A percentile compares a stretch with the other conserved stretches of the same genome.
Evolutionary conservation across 2,113 vertebrate species (phyloP).

Genomic region (Indicator maculatus): DNA sequence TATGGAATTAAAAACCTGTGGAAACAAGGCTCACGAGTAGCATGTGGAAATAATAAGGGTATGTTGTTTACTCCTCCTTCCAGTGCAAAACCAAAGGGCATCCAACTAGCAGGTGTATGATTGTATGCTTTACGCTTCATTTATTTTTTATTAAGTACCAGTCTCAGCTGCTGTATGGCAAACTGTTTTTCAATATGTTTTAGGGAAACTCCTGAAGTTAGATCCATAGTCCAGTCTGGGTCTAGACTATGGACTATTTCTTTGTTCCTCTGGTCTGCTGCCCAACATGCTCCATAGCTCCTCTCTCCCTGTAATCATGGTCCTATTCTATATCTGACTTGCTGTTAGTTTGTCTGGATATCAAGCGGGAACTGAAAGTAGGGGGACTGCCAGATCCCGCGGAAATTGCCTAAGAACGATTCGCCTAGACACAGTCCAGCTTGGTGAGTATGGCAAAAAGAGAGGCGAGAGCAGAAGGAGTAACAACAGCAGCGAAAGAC

Average conservation of each 20-base stretch:
- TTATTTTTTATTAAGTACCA: not conserved
- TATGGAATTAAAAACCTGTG: not conserved
- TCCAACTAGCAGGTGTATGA: not conserved
- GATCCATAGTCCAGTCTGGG: not conserved
- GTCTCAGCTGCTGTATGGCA: not conserved
- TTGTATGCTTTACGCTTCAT: not conserved
- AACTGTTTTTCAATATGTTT: not conserved
- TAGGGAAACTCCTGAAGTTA: not conserved
- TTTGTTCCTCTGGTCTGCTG: not conserved
- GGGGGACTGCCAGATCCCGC: rapidly evolving
- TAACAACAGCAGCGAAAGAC: rapidly evolving
- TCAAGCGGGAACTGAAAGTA: rapidly evolving
- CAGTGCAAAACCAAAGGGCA: not conserved
- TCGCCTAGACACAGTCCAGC: rapidly evolving
- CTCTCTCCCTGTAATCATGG: not conserved
- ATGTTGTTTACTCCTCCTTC: not conserved
- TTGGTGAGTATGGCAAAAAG: rapidly evolving
- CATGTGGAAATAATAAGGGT: not conserved
- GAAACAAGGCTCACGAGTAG: not conserved
- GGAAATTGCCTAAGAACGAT: rapidly evolving
- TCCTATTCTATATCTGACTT: not conserved
- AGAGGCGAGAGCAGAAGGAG: rapidly evolving
- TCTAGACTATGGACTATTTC: no score
- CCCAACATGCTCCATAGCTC: not conserved
- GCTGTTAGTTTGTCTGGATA: not conserved